These are phyloP conservation scores for Emesis russula DNA, from an alignment of 2,888 invertebrate species.

Conservation along the genomic window DNA sequence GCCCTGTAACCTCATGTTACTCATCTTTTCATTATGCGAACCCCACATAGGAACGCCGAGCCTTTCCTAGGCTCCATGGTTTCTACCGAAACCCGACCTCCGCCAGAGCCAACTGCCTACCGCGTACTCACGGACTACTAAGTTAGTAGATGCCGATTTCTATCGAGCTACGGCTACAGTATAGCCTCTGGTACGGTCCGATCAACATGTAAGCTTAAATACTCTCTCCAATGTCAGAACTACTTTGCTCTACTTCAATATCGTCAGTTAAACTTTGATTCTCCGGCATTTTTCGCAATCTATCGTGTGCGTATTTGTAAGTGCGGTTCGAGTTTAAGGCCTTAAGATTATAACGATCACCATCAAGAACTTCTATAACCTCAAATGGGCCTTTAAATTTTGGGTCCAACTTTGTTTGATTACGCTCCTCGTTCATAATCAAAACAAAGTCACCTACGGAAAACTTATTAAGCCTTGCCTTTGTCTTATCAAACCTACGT, in stretches of 20 bases:
- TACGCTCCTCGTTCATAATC: conserved; percentile 28
- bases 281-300: background rate
- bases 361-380: conserved; percentile 56
- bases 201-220: background rate
- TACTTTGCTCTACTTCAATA: background rate
- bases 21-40: background rate
- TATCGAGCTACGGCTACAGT: background rate
- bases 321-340: conserved; percentile 18
- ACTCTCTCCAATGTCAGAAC: background rate
- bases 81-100: conserved; percentile 26
- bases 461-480: background rate
- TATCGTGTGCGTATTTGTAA: conserved; percentile 31
- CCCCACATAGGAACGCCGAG: background rate
- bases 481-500: conserved; percentile 21
- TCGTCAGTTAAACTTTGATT: background rate
- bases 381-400: conserved; percentile 80
- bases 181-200: conserved; percentile 6
- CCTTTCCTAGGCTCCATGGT: conserved; percentile 5
- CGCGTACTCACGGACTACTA: conserved; percentile 34
- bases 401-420: conserved; percentile 80
- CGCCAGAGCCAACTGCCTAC: conserved; percentile 19
- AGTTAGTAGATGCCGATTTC: conserved; percentile 24
- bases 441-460: conserved; percentile 36
- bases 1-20: background rate
- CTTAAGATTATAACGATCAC: conserved; percentile 21